phyloP scores from a whole-genome alignment of 1,140 invertebrate genomes.

The Trissolcus basalis region DNA sequence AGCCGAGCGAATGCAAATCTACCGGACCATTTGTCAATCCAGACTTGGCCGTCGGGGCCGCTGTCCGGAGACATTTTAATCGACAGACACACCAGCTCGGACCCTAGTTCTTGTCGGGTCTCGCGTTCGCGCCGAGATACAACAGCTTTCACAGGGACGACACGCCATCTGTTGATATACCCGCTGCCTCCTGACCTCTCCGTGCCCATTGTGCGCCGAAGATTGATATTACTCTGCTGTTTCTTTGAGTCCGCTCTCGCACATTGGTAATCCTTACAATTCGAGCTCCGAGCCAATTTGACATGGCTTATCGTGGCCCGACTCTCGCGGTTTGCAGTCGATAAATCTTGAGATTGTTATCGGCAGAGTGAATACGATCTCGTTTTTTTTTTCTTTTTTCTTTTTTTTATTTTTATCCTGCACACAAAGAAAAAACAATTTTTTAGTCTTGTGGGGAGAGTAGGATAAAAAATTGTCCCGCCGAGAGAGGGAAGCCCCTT shows the following conservation, averaged over 20 bases:
- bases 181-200: slow-evolving; percentile 17
- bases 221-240: slow-evolving; percentile 47
- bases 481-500: slow-evolving; percentile 6
- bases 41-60: slow-evolving; percentile 39
- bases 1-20: slow-evolving; percentile 69
- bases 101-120: slow-evolving; percentile 23
- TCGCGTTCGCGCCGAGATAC: slow-evolving; percentile 20
- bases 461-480: neutral
- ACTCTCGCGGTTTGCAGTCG: slow-evolving; percentile 8
- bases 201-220: slow-evolving; percentile 27
- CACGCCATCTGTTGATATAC: slow-evolving; percentile 70
- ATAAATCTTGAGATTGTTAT: slow-evolving; percentile 26
- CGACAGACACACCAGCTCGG: slow-evolving; percentile 72
- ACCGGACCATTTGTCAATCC: slow-evolving; percentile 72
- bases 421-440: neutral
- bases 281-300: slow-evolving; percentile 20
- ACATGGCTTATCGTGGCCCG: slow-evolving; percentile 27
- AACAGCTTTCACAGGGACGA: slow-evolving; percentile 12
- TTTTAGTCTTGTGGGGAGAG: slow-evolving; percentile 1
- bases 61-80: slow-evolving; percentile 68
- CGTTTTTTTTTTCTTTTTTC: neutral
- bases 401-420: no score
- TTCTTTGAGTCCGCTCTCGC: slow-evolving; percentile 26
- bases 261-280: slow-evolving; percentile 22
- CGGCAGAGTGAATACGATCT: slow-evolving; percentile 1